These are phyloP conservation scores for Gobio gobio DNA, from an alignment of 2,113 vertebrate genomes.

Conservation along the genomic window DNA sequence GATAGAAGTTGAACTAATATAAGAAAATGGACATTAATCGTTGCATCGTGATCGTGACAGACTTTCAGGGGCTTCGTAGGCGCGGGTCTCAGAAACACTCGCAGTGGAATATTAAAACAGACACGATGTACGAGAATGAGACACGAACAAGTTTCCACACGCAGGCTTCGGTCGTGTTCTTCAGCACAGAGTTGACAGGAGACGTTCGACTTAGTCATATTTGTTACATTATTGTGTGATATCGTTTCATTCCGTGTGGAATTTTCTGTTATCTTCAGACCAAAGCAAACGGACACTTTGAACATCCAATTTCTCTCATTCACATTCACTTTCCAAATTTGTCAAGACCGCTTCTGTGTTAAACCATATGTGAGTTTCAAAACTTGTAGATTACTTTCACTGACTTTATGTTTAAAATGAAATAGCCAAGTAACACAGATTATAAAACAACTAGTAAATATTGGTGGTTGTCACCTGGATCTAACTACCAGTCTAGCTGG, in stretches of 20 bases:
- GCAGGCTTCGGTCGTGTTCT: background rate
- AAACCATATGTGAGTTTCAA: background rate
- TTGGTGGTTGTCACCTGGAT: background rate
- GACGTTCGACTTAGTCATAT: background rate
- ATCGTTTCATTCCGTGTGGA: background rate
- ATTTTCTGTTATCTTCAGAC: background rate
- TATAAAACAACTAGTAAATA: background rate
- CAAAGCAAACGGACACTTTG: background rate
- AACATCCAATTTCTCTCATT: background rate
- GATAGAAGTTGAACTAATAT: background rate
- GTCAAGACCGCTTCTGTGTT: background rate
- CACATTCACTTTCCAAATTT: background rate
- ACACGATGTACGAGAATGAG: slow-evolving; percentile 8
- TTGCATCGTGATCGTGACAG: background rate
- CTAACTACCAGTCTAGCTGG: background rate
- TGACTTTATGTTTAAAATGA: background rate
- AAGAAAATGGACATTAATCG: background rate
- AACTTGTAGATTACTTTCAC: background rate
- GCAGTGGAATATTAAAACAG: background rate
- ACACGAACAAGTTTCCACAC: slow-evolving; percentile 23
- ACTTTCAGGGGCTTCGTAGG: background rate
- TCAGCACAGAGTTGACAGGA: background rate
- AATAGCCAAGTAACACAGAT: background rate
- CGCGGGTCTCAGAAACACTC: background rate
- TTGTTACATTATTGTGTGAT: background rate